Conservation (phyloP, 2,113 vertebrate species). For the Gymnogyps californianus region DNA sequence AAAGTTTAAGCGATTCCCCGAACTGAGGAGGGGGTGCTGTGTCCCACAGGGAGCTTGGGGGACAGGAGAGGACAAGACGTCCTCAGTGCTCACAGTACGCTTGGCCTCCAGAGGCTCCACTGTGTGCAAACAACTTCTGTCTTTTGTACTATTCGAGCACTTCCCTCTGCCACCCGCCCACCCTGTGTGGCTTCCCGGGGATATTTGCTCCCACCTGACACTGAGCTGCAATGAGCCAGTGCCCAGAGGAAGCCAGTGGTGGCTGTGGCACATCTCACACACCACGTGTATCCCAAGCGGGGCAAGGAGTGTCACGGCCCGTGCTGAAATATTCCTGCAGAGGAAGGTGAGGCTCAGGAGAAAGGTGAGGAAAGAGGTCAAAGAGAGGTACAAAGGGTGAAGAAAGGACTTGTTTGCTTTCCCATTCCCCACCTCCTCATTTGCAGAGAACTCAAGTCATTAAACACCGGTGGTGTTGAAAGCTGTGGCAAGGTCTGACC, state of each 20-base stretch:
- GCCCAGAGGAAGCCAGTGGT: neutral
- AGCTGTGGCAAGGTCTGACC: neutral
- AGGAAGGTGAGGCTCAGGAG: neutral
- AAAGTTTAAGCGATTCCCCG: neutral
- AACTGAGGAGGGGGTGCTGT: neutral
- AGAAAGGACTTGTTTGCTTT: neutral
- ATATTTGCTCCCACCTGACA: neutral
- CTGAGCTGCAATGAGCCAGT: neutral
- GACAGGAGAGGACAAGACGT: neutral
- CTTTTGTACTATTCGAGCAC: neutral
- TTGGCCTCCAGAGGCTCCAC: neutral
- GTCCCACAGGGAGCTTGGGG: neutral
- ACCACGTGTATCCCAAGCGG: neutral
- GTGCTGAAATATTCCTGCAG: neutral
- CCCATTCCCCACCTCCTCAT: neutral
- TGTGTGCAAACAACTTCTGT: neutral
- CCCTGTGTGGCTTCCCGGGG: rapidly evolving
- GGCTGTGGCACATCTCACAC: neutral
- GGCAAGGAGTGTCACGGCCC: neutral
- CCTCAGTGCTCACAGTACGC: neutral
- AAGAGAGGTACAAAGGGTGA: neutral
- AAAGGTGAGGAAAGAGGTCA: neutral
- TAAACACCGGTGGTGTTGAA: neutral
- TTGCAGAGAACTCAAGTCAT: neutral
- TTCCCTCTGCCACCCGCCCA: neutral